phyloP scores from a whole-genome alignment of 1,140 invertebrate genomes.

The Formica exsecta region DNA sequence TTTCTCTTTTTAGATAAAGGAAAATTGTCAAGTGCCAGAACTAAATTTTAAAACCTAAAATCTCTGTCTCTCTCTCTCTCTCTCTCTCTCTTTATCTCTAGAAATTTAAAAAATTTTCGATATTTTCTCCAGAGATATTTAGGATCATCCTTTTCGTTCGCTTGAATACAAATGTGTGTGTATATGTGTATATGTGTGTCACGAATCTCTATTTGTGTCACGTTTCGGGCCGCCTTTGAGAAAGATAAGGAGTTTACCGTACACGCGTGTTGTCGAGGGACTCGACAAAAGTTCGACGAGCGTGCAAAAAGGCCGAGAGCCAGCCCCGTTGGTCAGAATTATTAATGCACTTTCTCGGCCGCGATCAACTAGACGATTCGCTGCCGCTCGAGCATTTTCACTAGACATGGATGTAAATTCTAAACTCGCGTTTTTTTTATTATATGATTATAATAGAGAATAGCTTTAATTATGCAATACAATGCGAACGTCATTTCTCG shows the following conservation, averaged over 20 bases:
- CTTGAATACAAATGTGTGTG: too few species aligned
- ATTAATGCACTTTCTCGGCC: slow-evolving; percentile 64
- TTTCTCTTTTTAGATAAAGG: neutral
- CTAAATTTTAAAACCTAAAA: neutral
- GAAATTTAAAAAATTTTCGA: neutral
- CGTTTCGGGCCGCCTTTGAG: neutral
- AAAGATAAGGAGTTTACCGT: slow-evolving; percentile 17
- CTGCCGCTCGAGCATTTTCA: neutral
- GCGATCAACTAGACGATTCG: slow-evolving; percentile 31
- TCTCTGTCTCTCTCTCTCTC: neutral
- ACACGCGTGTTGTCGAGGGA: neutral
- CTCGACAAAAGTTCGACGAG: neutral
- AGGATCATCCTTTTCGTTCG: neutral
- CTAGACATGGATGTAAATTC: neutral
- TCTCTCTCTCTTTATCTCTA: neutral
- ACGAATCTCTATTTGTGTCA: slow-evolving; percentile 10
- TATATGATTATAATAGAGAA: neutral
- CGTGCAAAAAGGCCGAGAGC: neutral
- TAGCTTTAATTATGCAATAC: slow-evolving; percentile 34
- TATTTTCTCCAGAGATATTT: neutral
- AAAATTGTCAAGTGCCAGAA: neutral
- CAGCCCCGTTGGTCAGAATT: slow-evolving; percentile 35
- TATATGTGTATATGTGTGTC: neutral
- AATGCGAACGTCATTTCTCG: neutral
- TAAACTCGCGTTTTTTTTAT: neutral